Percentiles rank a stretch among this genome's conserved stretches.
phyloP scores from a whole-genome alignment of 2,888 invertebrate species.

The Epinotia ramella region DNA sequence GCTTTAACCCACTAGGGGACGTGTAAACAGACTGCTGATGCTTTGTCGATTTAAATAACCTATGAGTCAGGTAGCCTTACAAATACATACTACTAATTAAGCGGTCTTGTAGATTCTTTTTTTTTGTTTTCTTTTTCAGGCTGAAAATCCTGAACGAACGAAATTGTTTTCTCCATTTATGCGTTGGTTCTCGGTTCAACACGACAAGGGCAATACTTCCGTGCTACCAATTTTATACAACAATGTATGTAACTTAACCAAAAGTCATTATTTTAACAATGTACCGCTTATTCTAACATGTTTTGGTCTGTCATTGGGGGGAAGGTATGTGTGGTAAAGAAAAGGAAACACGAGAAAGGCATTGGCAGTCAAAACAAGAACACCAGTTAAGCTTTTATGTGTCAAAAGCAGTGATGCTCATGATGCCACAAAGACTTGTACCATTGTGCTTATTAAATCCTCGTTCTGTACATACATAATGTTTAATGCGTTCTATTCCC shows the following conservation, averaged over 20 bases:
- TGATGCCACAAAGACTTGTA: neutral
- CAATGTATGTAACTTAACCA: conserved; percentile 20
- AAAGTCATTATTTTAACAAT: conserved; percentile 16
- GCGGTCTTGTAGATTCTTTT: neutral
- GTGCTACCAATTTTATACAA: conserved; percentile 20
- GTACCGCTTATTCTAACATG: conserved; percentile 30
- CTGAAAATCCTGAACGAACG: conserved; percentile 16
- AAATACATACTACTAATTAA: neutral
- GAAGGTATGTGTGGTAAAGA: neutral
- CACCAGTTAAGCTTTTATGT: neutral
- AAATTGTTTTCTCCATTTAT: conserved; percentile 19
- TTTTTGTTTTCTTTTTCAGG: conserved; percentile 26
- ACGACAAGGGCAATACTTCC: conserved; percentile 12
- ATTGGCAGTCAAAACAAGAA: neutral
- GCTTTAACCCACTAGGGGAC: no score
- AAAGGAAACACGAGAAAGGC: neutral
- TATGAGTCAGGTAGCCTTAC: neutral
- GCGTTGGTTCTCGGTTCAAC: conserved; percentile 9
- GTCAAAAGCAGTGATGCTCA: neutral
- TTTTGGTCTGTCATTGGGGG: neutral
- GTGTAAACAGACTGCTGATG: no score
- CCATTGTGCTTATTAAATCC: neutral
- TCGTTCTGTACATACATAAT: neutral
- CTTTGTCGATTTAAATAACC: neutral
- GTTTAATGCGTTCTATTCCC: no score